phyloP scores from a whole-genome alignment of 2,888 invertebrate species.

The Herminia tarsipennalis region DNA sequence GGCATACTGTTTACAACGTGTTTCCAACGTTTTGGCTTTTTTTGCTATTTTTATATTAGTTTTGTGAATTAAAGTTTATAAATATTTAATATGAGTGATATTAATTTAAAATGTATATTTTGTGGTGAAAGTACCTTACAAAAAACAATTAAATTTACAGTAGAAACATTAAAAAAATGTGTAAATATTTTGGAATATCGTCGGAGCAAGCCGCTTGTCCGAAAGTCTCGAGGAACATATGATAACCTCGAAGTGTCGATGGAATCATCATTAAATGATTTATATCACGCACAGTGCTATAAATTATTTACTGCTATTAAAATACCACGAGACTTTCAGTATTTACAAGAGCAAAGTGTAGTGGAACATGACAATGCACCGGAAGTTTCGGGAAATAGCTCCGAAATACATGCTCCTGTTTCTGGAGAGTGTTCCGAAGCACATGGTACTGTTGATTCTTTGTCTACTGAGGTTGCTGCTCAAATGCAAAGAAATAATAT shows the following conservation, averaged over 20 bases:
- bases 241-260: conserved; percentile 32
- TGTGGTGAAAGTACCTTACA: conserved; percentile 26
- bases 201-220: conserved; percentile 35
- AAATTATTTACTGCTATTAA: conserved; percentile 35
- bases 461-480: no score
- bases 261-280: conserved; percentile 34
- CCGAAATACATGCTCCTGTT: conserved; percentile 22
- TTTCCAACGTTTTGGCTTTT: background rate
- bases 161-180: conserved; percentile 35
- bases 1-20: background rate
- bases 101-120: no score
- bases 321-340: conserved; percentile 27
- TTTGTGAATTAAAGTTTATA: no score
- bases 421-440: conserved; percentile 24
- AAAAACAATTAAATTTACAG: conserved; percentile 25
- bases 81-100: no score
- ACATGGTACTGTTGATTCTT: conserved; percentile 24
- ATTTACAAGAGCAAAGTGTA: conserved; percentile 29
- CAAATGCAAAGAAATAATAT: no score
- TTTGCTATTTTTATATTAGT: background rate
- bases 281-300: conserved; percentile 39
- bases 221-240: conserved; percentile 31
- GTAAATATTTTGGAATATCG: conserved; percentile 34
- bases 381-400: conserved; percentile 32
- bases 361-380: conserved; percentile 27